Base-by-base conservation (phyloP, 2,888 invertebrate species). In the Pinctada fucata region DNA sequence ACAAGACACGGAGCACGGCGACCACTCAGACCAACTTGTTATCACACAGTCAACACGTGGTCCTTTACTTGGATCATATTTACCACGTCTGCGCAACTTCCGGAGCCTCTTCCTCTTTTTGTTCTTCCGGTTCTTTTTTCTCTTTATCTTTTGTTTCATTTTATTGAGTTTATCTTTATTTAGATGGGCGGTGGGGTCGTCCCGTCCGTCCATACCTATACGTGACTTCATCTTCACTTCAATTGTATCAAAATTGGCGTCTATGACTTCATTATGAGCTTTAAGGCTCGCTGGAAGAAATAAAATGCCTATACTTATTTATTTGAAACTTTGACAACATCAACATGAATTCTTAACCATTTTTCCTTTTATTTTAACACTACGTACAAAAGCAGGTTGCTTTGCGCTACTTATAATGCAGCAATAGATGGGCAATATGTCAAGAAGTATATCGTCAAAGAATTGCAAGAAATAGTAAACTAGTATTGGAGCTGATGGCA, bases 1-100 rank as follows among this genome's bases (percentile, higher is more conserved):
- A 82, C 91, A 91, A 0, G 90, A 89, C 51, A 85, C 88, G 0
- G 91, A 89, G 79, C 92, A 92, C 13, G 86, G 78, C 2, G 88
- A 85, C 91, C 91, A 91, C 3, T 85, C 82, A 1, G 89, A 82
- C 91, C 91, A 91, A 4, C 87, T 82, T 3, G 90, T 88, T 0
- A 91, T 87, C 86, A 90, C 86, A 83, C 91, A 91, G 83, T 91
- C 85, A 49, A 87, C 83, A 47, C 67, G 74, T 0, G 84, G 82
- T 48, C 84, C 85, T 65, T 58, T 50, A 6, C 69, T 77, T 48
- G 76, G 75, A 16, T 72, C 70, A n/a, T 75, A 73, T 50, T 70
- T 74, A 16, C 70, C 75, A 49, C 76, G 72, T 48, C 66, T 64
- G 47, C 51, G 66, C 71, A 80, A 76, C 5, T 79, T 75, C 51